phyloP scores from a whole-genome alignment of 2,113 vertebrate genomes.

The Salvelinus fontinalis region DNA sequence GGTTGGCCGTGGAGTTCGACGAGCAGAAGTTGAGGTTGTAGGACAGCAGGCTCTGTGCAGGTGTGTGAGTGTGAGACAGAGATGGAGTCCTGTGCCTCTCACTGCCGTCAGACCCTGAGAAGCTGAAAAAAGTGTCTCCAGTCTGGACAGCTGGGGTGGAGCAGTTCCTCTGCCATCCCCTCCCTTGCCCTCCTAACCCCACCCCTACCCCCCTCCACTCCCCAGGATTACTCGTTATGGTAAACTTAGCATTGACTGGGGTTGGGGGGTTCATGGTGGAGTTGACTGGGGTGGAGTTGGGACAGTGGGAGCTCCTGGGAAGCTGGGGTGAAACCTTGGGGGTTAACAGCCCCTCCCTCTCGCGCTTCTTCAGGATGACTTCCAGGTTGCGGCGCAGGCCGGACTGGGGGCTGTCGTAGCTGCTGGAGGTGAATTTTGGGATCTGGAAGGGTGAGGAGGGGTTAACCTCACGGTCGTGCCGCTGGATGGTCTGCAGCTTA shows the following conservation, averaged over 20 bases:
- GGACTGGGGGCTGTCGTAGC: constrained; percentile 78
- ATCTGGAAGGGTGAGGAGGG: constrained; percentile 73
- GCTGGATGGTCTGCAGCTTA: constrained; percentile 85
- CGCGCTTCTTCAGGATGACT: constrained; percentile 76
- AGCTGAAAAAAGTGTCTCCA: constrained; percentile 48
- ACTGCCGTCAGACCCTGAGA: constrained; percentile 30
- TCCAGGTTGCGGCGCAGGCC: constrained; percentile 76
- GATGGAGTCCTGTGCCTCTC: constrained; percentile 32
- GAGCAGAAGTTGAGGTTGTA: constrained; percentile 70
- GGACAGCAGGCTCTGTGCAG: constrained; percentile 54
- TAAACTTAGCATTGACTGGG: constrained; percentile 43
- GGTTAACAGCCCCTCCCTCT: constrained; percentile 22
- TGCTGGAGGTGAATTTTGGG: constrained; percentile 78
- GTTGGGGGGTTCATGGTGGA: background rate
- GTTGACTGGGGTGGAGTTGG: constrained; percentile 14
- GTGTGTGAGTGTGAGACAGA: constrained; percentile 26
- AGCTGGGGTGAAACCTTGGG: constrained; percentile 31
- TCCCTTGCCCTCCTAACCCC: background rate
- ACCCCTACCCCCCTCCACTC: constrained; percentile 46
- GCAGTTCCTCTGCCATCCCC: constrained; percentile 35
- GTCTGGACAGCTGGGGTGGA: constrained; percentile 52
- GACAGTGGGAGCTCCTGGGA: background rate
- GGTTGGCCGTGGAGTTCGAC: constrained; percentile 37
- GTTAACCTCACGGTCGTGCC: constrained; percentile 76
- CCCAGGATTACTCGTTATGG: constrained; percentile 41